phyloP scores from a whole-genome alignment of 2,888 invertebrate genomes.

The Yponomeuta sedellus region DNA sequence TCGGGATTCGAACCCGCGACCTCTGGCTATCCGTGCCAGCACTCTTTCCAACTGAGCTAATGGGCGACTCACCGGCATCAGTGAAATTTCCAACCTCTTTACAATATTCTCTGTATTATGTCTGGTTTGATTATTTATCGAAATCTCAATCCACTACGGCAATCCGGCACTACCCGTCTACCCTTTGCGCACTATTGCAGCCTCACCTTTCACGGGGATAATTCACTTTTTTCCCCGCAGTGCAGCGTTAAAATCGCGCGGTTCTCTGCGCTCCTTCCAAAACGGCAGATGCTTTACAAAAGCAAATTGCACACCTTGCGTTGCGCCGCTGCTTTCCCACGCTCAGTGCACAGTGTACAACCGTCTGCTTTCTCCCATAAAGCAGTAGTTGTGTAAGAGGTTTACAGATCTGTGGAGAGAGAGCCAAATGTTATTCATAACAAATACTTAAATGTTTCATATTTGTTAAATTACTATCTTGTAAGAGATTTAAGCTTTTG shows the following conservation, averaged over 20 bases:
- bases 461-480: no score
- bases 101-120: no score
- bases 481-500: no score
- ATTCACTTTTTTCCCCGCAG: slow-evolving; percentile 18
- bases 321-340: slow-evolving; percentile 43
- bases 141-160: slow-evolving; percentile 17
- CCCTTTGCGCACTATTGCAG: background rate
- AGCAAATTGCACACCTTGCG: slow-evolving; percentile 56
- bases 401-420: no score
- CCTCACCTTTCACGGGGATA: slow-evolving; percentile 7
- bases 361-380: slow-evolving; percentile 22
- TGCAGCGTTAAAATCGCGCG: slow-evolving; percentile 43
- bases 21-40: no score
- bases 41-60: no score
- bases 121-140: background rate
- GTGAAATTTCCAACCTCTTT: no score
- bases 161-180: slow-evolving; percentile 3
- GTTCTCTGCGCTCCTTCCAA: slow-evolving; percentile 25
- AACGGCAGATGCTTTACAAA: slow-evolving; percentile 45
- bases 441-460: no score
- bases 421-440: no score
- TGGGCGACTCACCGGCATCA: no score
- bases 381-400: background rate
- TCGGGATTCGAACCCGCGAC: no score
- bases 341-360: slow-evolving; percentile 27